Evolutionary conservation across 2,797 vertebrate genomes (phyloP).

Genomic region (Rhinoraja longicauda): DNA sequence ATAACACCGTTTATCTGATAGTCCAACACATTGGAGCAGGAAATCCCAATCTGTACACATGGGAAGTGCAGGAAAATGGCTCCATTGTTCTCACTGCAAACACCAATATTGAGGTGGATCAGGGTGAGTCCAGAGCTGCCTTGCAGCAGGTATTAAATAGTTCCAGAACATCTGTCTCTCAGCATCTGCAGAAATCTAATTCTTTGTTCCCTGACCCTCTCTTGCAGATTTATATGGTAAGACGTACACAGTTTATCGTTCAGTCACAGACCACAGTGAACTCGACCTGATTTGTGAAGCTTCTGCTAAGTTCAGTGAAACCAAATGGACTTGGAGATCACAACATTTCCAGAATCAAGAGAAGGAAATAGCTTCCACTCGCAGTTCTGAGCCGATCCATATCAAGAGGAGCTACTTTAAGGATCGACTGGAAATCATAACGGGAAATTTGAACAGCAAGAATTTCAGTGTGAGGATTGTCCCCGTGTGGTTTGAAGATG

Average conservation of each 20-base stretch:
- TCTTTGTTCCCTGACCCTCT: background rate
- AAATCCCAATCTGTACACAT: background rate
- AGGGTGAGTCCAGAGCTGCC: background rate
- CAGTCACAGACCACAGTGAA: slow-evolving; percentile 7
- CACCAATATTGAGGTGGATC: background rate
- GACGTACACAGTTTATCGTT: background rate
- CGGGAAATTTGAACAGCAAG: background rate
- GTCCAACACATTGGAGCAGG: background rate
- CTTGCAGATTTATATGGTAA: background rate
- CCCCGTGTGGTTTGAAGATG: background rate
- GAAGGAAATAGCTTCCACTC: background rate
- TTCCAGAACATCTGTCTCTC: background rate
- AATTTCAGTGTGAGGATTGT: background rate
- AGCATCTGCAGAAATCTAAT: background rate
- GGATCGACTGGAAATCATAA: background rate
- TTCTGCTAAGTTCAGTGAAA: background rate
- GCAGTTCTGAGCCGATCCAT: background rate
- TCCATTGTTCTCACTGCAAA: background rate
- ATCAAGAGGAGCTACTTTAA: background rate
- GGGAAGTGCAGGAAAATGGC: background rate
- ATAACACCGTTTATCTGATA: too few species aligned
- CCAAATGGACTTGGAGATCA: slow-evolving; percentile 11
- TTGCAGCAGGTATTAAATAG: background rate
- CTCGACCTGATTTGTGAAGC: background rate
- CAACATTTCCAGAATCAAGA: background rate